Conservation (phyloP, 1,140 invertebrate species). For the Coptotermes formosanus region DNA sequence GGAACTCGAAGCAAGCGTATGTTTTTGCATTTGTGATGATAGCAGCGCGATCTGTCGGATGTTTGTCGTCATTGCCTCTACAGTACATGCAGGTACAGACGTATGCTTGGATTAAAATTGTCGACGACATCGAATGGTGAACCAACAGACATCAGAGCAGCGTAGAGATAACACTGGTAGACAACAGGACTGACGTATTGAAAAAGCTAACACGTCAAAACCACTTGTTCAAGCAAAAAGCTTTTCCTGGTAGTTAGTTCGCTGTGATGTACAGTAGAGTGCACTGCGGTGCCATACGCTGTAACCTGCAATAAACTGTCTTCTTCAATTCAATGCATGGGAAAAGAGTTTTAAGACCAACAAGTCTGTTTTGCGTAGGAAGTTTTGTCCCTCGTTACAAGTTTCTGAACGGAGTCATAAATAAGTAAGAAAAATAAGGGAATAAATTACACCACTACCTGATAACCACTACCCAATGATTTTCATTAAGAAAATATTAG, state of each 20-base stretch:
- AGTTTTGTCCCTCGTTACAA: neutral
- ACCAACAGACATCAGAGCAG: neutral
- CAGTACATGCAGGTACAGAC: neutral
- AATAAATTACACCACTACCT: neutral
- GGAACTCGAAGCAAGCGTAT: neutral
- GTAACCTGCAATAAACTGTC: neutral
- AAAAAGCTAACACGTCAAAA: neutral
- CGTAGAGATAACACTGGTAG: neutral
- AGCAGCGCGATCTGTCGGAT: neutral
- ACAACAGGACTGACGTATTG: neutral
- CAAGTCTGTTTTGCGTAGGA: neutral
- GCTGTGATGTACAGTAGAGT: neutral
- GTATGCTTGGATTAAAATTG: neutral
- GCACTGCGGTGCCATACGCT: neutral
- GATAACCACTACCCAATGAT: neutral
- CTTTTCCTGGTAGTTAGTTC: constrained; percentile 18
- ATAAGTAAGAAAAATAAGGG: neutral
- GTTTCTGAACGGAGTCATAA: neutral
- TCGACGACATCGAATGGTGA: neutral
- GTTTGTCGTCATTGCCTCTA: neutral
- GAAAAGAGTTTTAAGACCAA: neutral
- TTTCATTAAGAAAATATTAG: neutral
- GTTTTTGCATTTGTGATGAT: neutral
- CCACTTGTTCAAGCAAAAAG: constrained; percentile 13
- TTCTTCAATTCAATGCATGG: neutral